phyloP scores from a whole-genome alignment of 2,797 vertebrate genomes.

The Aulostomus chinensis region DNA sequence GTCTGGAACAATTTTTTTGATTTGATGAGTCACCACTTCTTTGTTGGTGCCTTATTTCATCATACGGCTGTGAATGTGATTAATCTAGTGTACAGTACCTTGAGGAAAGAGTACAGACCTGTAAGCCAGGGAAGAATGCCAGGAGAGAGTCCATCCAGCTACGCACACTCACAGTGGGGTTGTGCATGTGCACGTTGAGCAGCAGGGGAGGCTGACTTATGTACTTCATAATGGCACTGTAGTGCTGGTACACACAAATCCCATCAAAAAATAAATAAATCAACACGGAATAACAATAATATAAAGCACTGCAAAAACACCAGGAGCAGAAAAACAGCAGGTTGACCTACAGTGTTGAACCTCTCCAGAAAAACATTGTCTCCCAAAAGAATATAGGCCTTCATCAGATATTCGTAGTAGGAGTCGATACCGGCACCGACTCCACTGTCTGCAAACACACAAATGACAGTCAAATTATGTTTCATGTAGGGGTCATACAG shows the following conservation, averaged over 20 bases:
- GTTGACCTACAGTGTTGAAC: slow-evolving; percentile 80
- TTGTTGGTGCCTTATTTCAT: too few species aligned
- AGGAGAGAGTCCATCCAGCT: slow-evolving; percentile 88
- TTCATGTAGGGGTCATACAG: not conserved
- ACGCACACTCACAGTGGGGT: slow-evolving; percentile 83
- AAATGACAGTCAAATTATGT: not conserved
- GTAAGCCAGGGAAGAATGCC: slow-evolving; percentile 86
- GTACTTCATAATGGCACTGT: slow-evolving; percentile 88
- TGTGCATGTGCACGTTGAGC: slow-evolving; percentile 88
- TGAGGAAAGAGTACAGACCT: slow-evolving; percentile 62
- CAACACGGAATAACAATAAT: not conserved
- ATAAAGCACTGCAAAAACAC: not conserved
- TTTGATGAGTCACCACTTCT: too few species aligned
- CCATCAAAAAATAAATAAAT: slow-evolving; percentile 3
- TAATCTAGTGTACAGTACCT: not conserved
- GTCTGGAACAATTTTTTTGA: too few species aligned
- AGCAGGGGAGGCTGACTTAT: slow-evolving; percentile 86
- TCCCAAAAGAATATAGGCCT: slow-evolving; percentile 86
- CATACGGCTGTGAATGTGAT: slow-evolving; percentile 1
- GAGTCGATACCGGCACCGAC: slow-evolving; percentile 87
- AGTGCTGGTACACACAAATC: slow-evolving; percentile 75
- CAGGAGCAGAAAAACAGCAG: too few species aligned
- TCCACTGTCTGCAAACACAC: slow-evolving; percentile 77
- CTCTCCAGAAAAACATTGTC: slow-evolving; percentile 83
- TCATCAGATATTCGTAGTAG: slow-evolving; percentile 88